phyloP scores from a whole-genome alignment of 1,140 invertebrate genomes.

The Pogonus chalceus region DNA sequence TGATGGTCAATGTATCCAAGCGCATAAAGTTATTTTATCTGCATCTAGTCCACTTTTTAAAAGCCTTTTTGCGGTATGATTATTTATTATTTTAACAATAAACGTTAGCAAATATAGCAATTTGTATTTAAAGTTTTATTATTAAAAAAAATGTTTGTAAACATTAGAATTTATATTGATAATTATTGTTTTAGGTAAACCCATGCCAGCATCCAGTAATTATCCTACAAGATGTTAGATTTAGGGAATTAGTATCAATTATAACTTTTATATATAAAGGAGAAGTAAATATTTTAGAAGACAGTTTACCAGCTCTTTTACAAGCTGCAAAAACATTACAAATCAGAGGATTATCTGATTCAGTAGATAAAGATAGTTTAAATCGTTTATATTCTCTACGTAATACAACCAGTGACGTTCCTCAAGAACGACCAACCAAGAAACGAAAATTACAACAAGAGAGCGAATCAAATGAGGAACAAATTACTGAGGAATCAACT shows the following conservation, averaged over 20 bases:
- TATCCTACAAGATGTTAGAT: constrained; percentile 55
- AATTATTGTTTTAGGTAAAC: constrained; percentile 45
- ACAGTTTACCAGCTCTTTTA: constrained; percentile 48
- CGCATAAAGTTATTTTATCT: constrained; percentile 62
- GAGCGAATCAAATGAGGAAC: constrained; percentile 12
- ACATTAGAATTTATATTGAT: constrained; percentile 26
- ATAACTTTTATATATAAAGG: constrained; percentile 57
- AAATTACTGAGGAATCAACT: constrained; percentile 6
- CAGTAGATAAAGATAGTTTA: constrained; percentile 25
- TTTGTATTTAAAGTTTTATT: not conserved
- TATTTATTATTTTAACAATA: too few species aligned
- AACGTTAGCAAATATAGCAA: not conserved
- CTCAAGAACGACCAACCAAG: constrained; percentile 23
- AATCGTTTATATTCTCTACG: constrained; percentile 31
- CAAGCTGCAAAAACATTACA: constrained; percentile 52
- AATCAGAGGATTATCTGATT: constrained; percentile 50
- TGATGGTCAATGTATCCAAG: constrained; percentile 54
- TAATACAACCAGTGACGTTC: constrained; percentile 8
- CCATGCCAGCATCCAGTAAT: constrained; percentile 56
- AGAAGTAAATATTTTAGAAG: constrained; percentile 55
- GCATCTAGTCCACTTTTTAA: constrained; percentile 63
- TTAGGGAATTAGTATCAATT: constrained; percentile 45
- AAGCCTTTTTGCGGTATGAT: constrained; percentile 50
- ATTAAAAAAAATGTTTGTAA: constrained; percentile 15
- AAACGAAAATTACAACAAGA: constrained; percentile 35